phyloP scores from a whole-genome alignment of 2,797 vertebrate genomes.

The Scleropages formosus region DNA sequence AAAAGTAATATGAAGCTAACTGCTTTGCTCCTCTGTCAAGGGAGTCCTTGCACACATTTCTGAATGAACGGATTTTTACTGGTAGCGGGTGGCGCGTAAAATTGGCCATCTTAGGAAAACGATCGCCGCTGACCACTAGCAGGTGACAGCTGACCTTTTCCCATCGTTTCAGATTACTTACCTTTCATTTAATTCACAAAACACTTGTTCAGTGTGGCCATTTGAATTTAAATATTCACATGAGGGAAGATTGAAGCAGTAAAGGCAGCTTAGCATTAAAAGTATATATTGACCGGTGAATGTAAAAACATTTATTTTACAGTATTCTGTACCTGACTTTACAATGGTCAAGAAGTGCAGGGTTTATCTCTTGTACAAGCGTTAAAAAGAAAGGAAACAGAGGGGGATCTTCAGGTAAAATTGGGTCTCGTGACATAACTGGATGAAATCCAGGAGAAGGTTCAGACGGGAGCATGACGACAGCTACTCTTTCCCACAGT shows the following conservation, averaged over 20 bases:
- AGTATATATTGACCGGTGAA: slow-evolving; percentile 11
- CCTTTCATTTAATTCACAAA: neutral
- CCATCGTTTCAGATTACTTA: neutral
- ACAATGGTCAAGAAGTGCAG: neutral
- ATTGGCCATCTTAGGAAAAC: neutral
- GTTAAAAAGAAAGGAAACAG: neutral
- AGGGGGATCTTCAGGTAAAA: neutral
- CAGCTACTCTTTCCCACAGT: neutral
- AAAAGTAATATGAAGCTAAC: slow-evolving; percentile 48
- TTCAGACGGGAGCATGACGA: neutral
- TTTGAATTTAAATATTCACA: neutral
- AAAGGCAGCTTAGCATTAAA: slow-evolving; percentile 6
- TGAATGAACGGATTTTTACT: slow-evolving; percentile 23
- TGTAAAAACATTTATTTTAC: slow-evolving; percentile 26
- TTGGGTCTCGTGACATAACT: slow-evolving; percentile 1
- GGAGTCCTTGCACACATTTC: slow-evolving; percentile 9
- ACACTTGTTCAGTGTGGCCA: neutral
- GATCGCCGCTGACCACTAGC: neutral
- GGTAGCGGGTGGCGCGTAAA: neutral
- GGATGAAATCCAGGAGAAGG: neutral
- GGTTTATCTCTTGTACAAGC: neutral
- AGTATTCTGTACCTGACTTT: neutral
- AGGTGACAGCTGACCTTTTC: neutral
- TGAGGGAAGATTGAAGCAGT: neutral
- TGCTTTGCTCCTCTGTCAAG: neutral